Evolutionary conservation across 2,113 vertebrate genomes (phyloP).

Genomic region (Melanerpes aurifrons): DNA sequence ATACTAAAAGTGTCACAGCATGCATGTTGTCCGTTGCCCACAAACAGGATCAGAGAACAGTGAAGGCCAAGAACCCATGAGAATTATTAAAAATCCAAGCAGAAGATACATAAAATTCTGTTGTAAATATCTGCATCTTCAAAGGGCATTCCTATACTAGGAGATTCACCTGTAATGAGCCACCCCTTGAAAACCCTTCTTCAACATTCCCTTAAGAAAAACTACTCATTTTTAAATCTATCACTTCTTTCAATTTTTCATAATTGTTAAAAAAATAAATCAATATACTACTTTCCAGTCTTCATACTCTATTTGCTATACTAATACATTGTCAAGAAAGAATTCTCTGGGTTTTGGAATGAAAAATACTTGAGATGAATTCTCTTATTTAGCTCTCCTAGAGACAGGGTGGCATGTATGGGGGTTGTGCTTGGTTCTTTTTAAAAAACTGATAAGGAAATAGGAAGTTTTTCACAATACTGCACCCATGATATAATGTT

Average conservation of each 20-base stretch:
- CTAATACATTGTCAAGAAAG: not conserved
- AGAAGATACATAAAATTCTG: not conserved
- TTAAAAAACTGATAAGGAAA: not conserved
- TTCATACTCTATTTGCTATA: not conserved
- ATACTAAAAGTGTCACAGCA: conserved; percentile 51
- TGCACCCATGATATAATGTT: not conserved
- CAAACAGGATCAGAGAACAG: not conserved
- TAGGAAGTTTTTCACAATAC: not conserved
- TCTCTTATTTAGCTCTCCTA: not conserved
- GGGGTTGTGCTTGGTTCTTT: not conserved
- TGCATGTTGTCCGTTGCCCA: not conserved
- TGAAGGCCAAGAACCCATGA: not conserved
- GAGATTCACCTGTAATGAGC: not conserved
- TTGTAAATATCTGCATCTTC: not conserved
- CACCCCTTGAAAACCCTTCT: not conserved
- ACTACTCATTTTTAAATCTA: not conserved
- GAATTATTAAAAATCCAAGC: not conserved
- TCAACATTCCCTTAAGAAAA: not conserved
- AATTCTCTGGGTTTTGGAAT: not conserved
- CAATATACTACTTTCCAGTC: not conserved
- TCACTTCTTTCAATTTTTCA: not conserved
- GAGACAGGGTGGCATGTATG: accelerated
- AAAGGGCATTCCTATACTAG: not conserved
- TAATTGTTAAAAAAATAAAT: not conserved
- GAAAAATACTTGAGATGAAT: not conserved